Percentiles rank a stretch among this genome's conserved stretches.
Evolutionary conservation across 1,140 invertebrate genomes (phyloP).

Genomic region (Drosophila sulfurigaster): DNA sequence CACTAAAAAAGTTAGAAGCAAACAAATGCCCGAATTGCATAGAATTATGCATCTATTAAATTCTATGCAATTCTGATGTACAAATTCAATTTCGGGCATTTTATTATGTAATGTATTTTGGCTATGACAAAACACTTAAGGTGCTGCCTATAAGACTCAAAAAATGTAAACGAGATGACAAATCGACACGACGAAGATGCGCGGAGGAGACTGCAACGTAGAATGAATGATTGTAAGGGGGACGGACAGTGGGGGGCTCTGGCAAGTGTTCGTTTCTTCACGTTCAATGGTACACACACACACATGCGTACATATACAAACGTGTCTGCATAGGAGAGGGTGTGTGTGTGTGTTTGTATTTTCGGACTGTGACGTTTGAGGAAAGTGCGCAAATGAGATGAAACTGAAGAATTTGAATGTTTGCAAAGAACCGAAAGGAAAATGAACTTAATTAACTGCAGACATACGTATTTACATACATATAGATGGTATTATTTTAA

Average conservation of each 20-base stretch:
- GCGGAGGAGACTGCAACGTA: not conserved
- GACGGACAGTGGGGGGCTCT: not conserved
- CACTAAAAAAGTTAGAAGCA: too few relatives aligned
- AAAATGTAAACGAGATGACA: too few relatives aligned
- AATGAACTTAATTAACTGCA: constrained; percentile 26
- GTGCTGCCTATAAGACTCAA: too few relatives aligned
- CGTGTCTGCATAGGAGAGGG: not conserved
- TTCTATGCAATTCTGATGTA: too few relatives aligned
- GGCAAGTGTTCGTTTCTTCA: constrained; percentile 23
- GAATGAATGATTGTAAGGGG: not conserved
- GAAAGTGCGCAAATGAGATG: constrained; percentile 31
- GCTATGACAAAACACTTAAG: too few relatives aligned
- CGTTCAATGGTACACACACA: constrained; percentile 8
- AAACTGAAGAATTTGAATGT: constrained; percentile 26
- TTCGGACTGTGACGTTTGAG: constrained; percentile 21
- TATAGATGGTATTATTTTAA: not conserved
- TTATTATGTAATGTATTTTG: too few relatives aligned
- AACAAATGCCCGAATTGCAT: too few relatives aligned
- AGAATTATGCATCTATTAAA: too few relatives aligned
- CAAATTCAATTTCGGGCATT: too few relatives aligned
- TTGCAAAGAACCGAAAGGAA: constrained; percentile 24
- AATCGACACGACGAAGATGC: not conserved
- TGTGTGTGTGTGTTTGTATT: constrained; percentile 6
- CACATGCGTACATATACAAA: not conserved
- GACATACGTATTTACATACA: too few relatives aligned